These are phyloP conservation scores for Alcis repandata DNA, from an alignment of 2,888 invertebrate species.

Conservation along the genomic window DNA sequence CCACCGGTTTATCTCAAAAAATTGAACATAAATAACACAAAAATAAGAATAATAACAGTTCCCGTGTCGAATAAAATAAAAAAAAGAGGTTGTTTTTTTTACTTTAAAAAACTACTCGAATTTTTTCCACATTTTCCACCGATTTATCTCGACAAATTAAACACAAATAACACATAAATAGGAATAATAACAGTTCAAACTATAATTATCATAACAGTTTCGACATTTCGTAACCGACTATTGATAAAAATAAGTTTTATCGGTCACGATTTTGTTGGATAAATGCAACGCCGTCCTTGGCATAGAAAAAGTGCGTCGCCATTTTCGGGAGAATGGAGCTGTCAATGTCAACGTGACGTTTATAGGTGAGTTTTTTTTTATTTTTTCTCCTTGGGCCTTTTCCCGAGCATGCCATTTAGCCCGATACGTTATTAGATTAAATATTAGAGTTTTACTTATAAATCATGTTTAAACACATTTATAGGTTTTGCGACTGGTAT, in stretches of 20 bases:
- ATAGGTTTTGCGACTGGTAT: too few species aligned
- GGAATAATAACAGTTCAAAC: background rate
- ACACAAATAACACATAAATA: background rate
- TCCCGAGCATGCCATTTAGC: too few species aligned
- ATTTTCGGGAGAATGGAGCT: slow-evolving; percentile 67
- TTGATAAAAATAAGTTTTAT: slow-evolving; percentile 5
- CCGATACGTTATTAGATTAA: too few species aligned
- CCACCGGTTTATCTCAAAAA: background rate
- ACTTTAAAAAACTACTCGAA: too few species aligned
- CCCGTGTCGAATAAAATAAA: too few species aligned
- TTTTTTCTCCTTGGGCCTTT: background rate
- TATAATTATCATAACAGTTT: slow-evolving; percentile 29
- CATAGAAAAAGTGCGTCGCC: slow-evolving; percentile 69
- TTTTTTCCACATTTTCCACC: background rate
- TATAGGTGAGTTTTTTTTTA: slow-evolving; percentile 64
- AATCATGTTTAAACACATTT: too few species aligned
- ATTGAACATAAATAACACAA: background rate
- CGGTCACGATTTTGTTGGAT: slow-evolving; percentile 42
- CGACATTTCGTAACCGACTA: slow-evolving; percentile 13
- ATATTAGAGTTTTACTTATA: too few species aligned
- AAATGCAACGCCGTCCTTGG: slow-evolving; percentile 65
- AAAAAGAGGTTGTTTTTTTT: too few species aligned
- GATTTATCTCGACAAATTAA: background rate
- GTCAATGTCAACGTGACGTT: slow-evolving; percentile 62
- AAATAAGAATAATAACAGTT: too few species aligned